A percentile compares a stretch with the other conserved stretches of the same genome.
Conservation (phyloP, 1,140 invertebrate genomes). For the Scaptomyza pallida region DNA sequence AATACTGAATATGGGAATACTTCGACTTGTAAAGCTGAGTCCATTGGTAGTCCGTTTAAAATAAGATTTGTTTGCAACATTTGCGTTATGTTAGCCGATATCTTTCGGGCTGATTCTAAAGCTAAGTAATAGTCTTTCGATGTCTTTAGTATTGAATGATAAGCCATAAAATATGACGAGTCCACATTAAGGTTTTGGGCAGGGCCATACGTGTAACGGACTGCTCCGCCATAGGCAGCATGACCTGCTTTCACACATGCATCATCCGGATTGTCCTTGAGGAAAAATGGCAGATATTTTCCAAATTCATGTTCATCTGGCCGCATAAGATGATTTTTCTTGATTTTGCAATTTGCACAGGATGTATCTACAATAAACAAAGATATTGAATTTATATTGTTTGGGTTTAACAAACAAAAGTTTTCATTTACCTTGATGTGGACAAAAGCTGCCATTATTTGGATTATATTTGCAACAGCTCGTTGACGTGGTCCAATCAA, state of each 20-base stretch:
- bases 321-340: conserved; percentile 80
- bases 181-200: conserved; percentile 85
- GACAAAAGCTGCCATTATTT: conserved; percentile 88
- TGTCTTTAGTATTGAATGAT: conserved; percentile 96
- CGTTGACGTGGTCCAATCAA: conserved; percentile 91
- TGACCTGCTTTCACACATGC: conserved; percentile 94
- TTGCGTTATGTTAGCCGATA: conserved; percentile 92
- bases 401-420: conserved; percentile 1
- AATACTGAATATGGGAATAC: conserved; percentile 99
- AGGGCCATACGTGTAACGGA: conserved; percentile 86
- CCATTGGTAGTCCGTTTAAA: conserved; percentile 78
- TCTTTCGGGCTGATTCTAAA: conserved; percentile 90
- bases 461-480: conserved; percentile 87
- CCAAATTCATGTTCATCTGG: conserved; percentile 89
- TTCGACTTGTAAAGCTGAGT: conserved; percentile 86
- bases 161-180: conserved; percentile 96
- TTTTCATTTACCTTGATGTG: conserved; percentile 85
- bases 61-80: conserved; percentile 88
- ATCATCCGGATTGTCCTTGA: conserved; percentile 94
- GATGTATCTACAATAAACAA: conserved; percentile 65
- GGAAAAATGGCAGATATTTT: conserved; percentile 93
- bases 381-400: not conserved
- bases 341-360: conserved; percentile 63
- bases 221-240: conserved; percentile 90
- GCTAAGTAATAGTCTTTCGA: conserved; percentile 97